Conservation (phyloP, 2,797 vertebrate species). For the Alcedo quadribrachys region DNA sequence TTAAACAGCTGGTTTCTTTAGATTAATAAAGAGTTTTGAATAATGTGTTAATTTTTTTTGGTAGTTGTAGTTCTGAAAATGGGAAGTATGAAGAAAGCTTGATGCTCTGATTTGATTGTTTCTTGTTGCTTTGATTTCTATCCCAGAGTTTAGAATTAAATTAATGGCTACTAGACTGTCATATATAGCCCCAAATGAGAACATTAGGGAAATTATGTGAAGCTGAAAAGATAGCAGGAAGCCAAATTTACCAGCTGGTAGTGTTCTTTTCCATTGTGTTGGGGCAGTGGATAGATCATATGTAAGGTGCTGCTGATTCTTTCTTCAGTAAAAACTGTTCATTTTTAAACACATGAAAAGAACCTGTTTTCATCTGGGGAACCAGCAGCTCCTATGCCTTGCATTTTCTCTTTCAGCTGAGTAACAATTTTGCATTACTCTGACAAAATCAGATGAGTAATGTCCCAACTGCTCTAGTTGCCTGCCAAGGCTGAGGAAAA, state of each 20-base stretch:
- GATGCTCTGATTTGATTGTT: neutral
- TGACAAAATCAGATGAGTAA: neutral
- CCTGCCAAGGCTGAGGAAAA: neutral
- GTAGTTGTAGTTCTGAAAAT: neutral
- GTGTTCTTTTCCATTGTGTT: neutral
- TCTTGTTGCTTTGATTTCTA: neutral
- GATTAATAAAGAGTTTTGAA: neutral
- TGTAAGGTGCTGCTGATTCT: neutral
- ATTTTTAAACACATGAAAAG: neutral
- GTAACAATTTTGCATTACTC: neutral
- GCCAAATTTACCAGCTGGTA: neutral
- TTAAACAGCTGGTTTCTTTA: neutral
- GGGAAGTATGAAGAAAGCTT: neutral
- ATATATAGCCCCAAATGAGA: neutral
- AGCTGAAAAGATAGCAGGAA: neutral
- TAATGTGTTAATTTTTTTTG: neutral
- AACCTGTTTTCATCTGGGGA: neutral
- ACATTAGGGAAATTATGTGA: neutral
- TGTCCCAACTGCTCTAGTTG: neutral
- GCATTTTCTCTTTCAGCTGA: neutral
- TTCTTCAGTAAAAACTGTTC: neutral
- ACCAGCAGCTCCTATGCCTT: neutral
- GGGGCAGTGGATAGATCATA: neutral
- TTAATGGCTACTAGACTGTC: neutral
- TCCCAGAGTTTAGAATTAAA: neutral